Evolutionary conservation across 2,113 vertebrate genomes (phyloP), one percentile per base, ranked within the genome.

Genomic region (Gila orcuttii): DNA sequence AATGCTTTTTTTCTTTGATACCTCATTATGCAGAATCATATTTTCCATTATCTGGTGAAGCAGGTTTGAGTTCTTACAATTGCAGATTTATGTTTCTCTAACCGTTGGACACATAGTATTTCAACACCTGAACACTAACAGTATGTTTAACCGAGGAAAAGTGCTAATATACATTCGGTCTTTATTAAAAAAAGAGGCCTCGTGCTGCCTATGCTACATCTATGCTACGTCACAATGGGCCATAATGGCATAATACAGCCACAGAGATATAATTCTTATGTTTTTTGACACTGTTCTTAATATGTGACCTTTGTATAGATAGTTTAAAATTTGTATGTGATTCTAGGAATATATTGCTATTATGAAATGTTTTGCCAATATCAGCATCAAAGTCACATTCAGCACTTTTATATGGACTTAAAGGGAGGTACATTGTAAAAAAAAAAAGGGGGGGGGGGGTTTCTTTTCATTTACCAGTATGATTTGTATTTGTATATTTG

Each of bases 401-500:
- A 57, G 19, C 31, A 78, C 36, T 62, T 28, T 45, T 62, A 31
- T 45, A 47, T 45, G 10, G 59, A 23, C 33, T 64, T 64, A 62
- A 79, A 79, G 77, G 77, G 36, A 79, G 33, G 15, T 79, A 25
- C n/a, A 47, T 57, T 23, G 55, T 23, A 8, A 42, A 42, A 42
- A 42, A 2, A 42, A 9, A 42, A 10, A 4, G 8, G 21, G 6
- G 19, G 7, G 17, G 55, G 19, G 55, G 19, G 23, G 55, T 28
- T 28, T 28, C 28, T 64, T 80, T 62, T 79, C 10, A 36, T 60
- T 79, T 25, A 39, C 5, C 28, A 0, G 55, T 80, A 62, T n/a
- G 78, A 80, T 80, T 79, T 42, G 21, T 80, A 6, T 60, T 39
- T 79, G 11, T 80, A 12, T 64, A 60, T 82, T 25, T 79, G 77